Evolutionary conservation across 2,888 invertebrate genomes (phyloP), one percentile per base, ranked within the genome.

Genomic region (Brachypterus glaber): DNA sequence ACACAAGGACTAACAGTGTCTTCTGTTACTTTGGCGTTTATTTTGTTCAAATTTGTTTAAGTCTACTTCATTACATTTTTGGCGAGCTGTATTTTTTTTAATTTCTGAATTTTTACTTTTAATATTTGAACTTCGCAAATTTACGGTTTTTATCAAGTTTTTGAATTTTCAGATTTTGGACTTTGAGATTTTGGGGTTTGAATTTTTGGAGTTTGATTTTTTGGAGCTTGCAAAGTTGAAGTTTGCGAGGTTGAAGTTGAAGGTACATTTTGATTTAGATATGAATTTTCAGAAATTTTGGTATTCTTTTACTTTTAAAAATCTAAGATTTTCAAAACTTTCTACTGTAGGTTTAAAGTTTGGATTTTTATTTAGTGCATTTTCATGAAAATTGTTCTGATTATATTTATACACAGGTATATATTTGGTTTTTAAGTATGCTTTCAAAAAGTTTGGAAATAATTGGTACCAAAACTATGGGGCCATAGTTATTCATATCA

Each of bases 291-390:
- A 21, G 21, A 21, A 21, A 21, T 21, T 21, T 21, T 21, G 5
- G 21, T 21, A 9, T 21, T 21, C 21, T 21, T n/a, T 7, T 21
- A 21, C 21, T 21, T 21, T 21, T 21, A 21, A 21, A 9, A 21
- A 21, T 21, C 21, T 21, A 21, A 21, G 21, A 21, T 21, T 21
- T 21, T 21, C 21, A 21, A 21, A 21, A 21, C 21, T 21, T 21
- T 21, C 9, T 21, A 7, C 21, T 21, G 21, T 21, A 21, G 5
- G 21, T 21, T 5, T 7, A 21, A 21, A 21, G 21, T 21, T 21
- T 21, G 21, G 21, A 21, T 21, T 7, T 21, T 21, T 21, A 21
- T 21, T 21, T 9, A 21, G 21, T 21, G 21, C 21, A 21, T 21
- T 21, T 21, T 21, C 21, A 21, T 21, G 21, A 21, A 21, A 21